Evolutionary conservation across 2,888 invertebrate genomes (phyloP), one percentile per base, ranked within the genome.

Genomic region (Pasiphila rectangulata): DNA sequence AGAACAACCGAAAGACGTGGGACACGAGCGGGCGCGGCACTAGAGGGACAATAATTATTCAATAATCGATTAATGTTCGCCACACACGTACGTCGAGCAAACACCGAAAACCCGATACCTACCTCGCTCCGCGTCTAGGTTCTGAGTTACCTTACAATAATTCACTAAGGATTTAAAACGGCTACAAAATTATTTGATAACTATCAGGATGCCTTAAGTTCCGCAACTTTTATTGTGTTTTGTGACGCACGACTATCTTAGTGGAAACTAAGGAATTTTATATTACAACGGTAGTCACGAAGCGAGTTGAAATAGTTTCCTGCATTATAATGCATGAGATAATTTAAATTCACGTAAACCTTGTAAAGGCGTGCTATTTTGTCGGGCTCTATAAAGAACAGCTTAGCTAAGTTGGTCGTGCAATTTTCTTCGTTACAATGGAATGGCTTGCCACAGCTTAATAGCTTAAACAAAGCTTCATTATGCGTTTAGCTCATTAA

Each of bases 101-200:
- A 82, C 81, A 79, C 64, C 71, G 75, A 62, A 61, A 72, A 70
- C 69, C 67, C 73, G 75, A 71, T 73, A 74, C 21, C 7, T 6
- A 72, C 63, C 72, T n/a, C 73, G 73, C 64, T 69, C 73, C n/a
- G n/a, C n/a, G n/a, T n/a, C n/a, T n/a, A n/a, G n/a, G 81, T 83
- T 58, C 68, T 54, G 45, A 61, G 59, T 50, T 72, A 65, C 77
- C 59, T 50, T 72, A 65, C 77, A 70, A 79, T 83, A 83, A 83
- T 83, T 83, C 82, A 83, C 83, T 83, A 82, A 81, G 73, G 69
- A 66, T 67, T 75, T 67, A 80, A 66, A 70, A 70, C 68, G 69
- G 64, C 69, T 61, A 72, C 65, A 65, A 63, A 70, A 74, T 72
- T 72, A 69, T 74, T 72, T 66, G 56, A 69, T 66, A 65, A 65